Conservation (phyloP, 2,797 vertebrate species). For the Coendou prehensilis region DNA sequence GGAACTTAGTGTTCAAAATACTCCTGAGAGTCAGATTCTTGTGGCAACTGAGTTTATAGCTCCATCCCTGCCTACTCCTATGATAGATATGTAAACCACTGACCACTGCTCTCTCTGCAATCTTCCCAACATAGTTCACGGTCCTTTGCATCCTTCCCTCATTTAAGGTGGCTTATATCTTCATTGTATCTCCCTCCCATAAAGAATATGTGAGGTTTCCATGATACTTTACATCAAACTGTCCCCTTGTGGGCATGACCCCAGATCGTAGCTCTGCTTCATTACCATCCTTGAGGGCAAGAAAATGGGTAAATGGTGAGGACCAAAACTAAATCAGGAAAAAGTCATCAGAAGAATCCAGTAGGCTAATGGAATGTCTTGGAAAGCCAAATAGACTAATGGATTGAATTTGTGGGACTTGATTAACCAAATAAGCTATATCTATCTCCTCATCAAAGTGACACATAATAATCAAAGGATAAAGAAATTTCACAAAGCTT, state of each 20-base stretch:
- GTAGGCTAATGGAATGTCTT: not conserved
- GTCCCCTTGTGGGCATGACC: not conserved
- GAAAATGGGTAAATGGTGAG: not conserved
- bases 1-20: not conserved
- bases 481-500: not conserved
- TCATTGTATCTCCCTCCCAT: not conserved
- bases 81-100: not conserved
- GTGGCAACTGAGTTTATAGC: not conserved
- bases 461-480: not conserved
- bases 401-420: not conserved
- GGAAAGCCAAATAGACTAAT: not conserved
- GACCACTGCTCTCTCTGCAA: not conserved
- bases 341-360: not conserved
- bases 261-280: not conserved
- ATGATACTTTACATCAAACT: not conserved
- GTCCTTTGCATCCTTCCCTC: not conserved
- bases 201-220: not conserved
- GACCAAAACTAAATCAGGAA: not conserved
- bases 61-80: not conserved
- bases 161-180: no score
- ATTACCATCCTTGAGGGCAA: not conserved
- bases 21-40: not conserved
- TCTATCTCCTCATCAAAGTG: not conserved
- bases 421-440: not conserved
- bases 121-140: fast-evolving